A percentile compares a stretch with the other conserved stretches of the same genome.
Evolutionary conservation across 2,888 invertebrate species (phyloP).

Genomic region (Sphaerophoria rueppellii): DNA sequence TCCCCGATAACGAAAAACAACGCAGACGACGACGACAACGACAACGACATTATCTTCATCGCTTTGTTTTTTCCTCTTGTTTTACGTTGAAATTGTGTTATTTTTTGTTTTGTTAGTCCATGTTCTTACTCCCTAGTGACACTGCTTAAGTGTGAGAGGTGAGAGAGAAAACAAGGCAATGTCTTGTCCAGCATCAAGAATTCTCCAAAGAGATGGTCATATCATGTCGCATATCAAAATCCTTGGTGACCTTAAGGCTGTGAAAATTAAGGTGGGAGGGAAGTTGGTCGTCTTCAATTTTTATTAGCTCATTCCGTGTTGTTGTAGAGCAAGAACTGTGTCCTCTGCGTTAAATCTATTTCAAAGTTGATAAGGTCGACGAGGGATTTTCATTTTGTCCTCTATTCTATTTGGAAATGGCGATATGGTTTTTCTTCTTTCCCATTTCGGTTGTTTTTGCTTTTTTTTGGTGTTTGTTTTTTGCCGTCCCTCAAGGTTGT

Average conservation of each 20-base stretch:
- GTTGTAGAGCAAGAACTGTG: background rate
- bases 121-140: background rate
- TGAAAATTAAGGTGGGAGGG: background rate
- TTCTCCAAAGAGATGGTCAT: conserved; percentile 1
- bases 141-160: background rate
- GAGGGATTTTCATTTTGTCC: conserved; percentile 19
- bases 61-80: background rate
- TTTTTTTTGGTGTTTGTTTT: background rate
- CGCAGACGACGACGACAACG: background rate
- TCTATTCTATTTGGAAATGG: conserved; percentile 15
- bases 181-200: background rate
- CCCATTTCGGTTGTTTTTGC: background rate
- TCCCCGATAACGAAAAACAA: conserved; percentile 34
- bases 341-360: conserved; percentile 16
- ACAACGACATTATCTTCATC: conserved; percentile 6
- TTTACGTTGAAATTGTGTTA: conserved; percentile 1
- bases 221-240: conserved; percentile 26
- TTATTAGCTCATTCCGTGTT: conserved; percentile 24
- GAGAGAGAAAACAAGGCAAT: background rate
- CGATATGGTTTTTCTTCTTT: background rate
- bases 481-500: background rate
- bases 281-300: background rate
- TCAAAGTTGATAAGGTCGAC: conserved; percentile 38
- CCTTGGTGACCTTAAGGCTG: conserved; percentile 12
- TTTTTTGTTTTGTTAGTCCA: conserved; percentile 3